Evolutionary conservation across 1,140 invertebrate species (phyloP), one percentile per base, ranked within the genome.

Genomic region (Delia radicum): DNA sequence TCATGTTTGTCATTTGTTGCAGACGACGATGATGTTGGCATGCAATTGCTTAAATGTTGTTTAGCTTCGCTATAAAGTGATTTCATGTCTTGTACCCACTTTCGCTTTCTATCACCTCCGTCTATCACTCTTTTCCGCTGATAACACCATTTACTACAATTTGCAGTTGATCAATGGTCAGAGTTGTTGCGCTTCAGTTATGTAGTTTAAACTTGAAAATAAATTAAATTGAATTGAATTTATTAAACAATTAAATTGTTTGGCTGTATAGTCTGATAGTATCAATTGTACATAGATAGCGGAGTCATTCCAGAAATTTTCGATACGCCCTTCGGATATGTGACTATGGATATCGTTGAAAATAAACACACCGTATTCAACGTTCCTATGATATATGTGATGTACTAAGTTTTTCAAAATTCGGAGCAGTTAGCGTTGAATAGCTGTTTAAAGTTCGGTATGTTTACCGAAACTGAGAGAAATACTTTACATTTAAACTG

Each of bases 31-130:
- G 71, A 18, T 71, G 74, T 71, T 72, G 12, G 80, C 78, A 81
- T 80, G 73, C 81, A 84, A 15, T 81, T 79, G 77, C 81, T 84
- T 13, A 84, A 75, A 76, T 84, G 82, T 74, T 81, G 78, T 75
- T 80, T 81, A 33, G 80, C 79, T 72, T 81, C 82, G 33, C 77
- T 79, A 76, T 81, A 84, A 67, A 84, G 81, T 72, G 80, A 80
- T 81, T 81, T 84, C 82, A 84, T 84, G 55, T 28, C 55, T 28
- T 48, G 7, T 21, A n/a, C 4, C 48, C 8, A 61, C 61, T 28
- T 12, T 48, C n/a, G 55, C 24, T 28, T 37, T n/a, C n/a, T n/a
- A n/a, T 42, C 12, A 42, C 37, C 48, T 42, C n/a, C n/a, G n/a
- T 28, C 72, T 67, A 15, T 75, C 74, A 18, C 62, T 10, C 31